A percentile compares a stretch with the other conserved stretches of the same genome.
phyloP scores from a whole-genome alignment of 37 sponge, comb jelly and placozoan genomes.

The Halisarca cf. caerulea region DNA sequence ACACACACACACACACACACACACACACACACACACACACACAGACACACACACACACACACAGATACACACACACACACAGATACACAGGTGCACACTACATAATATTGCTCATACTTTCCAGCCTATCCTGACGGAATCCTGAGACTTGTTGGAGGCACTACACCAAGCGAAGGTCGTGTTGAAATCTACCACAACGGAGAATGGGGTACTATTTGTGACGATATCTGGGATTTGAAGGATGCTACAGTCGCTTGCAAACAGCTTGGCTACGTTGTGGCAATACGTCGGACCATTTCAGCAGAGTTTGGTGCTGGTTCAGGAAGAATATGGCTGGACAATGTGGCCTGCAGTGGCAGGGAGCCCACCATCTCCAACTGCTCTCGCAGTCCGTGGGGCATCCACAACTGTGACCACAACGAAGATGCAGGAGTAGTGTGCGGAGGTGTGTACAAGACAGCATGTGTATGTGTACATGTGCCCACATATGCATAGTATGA shows the following conservation, averaged over 20 bases:
- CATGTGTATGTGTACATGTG: too few species aligned
- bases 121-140: neutral
- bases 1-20: slow-evolving; percentile 1
- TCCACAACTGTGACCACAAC: slow-evolving; percentile 31
- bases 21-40: slow-evolving; percentile 24
- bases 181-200: slow-evolving; percentile 9
- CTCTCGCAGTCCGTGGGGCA: neutral
- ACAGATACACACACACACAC: slow-evolving; percentile 10
- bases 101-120: too few species aligned
- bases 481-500: neutral
- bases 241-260: neutral
- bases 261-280: neutral
- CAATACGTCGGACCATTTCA: neutral
- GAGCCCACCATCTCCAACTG: slow-evolving; percentile 17
- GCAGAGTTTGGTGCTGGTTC: neutral
- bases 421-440: slow-evolving; percentile 52
- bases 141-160: neutral
- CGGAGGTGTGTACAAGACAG: too few species aligned
- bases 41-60: slow-evolving; percentile 17
- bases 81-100: neutral
- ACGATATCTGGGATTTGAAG: neutral
- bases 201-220: slow-evolving; percentile 14
- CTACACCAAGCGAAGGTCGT: neutral
- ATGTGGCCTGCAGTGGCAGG: slow-evolving; percentile 28
- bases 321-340: slow-evolving; percentile 35